Conservation (phyloP, 1,140 invertebrate species). For the Formica exsecta region DNA sequence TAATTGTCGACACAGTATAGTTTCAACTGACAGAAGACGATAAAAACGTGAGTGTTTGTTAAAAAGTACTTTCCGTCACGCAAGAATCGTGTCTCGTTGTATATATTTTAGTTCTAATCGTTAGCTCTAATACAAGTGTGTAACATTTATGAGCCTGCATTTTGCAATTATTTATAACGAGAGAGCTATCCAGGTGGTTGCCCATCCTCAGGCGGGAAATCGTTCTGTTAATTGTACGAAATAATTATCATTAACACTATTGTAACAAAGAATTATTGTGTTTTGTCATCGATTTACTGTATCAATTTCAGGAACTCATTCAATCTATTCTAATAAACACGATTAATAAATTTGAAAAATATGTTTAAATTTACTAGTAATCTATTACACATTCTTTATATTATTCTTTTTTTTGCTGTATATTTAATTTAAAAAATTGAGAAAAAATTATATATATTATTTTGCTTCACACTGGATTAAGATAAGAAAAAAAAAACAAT, state of each 20-base stretch:
- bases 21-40: constrained; percentile 53
- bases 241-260: constrained; percentile 71
- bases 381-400: not conserved
- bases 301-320: constrained; percentile 8
- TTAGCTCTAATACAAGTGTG: not conserved
- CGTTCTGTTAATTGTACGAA: constrained; percentile 70
- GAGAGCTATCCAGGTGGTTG: constrained; percentile 64
- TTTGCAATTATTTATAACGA: constrained; percentile 79
- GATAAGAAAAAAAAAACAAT: not conserved
- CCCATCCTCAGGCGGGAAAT: constrained; percentile 22
- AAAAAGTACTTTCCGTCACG: constrained; percentile 76
- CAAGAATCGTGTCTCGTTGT: constrained; percentile 48
- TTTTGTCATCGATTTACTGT: constrained; percentile 41
- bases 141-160: constrained; percentile 40
- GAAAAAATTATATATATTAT: constrained; percentile 7
- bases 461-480: not conserved
- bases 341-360: not conserved
- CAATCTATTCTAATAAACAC: constrained; percentile 3
- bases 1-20: constrained; percentile 37
- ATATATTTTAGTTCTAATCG: not conserved
- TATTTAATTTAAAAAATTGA: constrained; percentile 32
- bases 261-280: constrained; percentile 67
- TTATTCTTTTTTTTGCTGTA: not conserved
- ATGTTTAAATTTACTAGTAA: not conserved
- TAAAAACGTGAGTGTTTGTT: constrained; percentile 69